Evolutionary conservation across 37 sponge, comb jelly and placozoan species (phyloP).

Genomic region (Geodia barretti): DNA sequence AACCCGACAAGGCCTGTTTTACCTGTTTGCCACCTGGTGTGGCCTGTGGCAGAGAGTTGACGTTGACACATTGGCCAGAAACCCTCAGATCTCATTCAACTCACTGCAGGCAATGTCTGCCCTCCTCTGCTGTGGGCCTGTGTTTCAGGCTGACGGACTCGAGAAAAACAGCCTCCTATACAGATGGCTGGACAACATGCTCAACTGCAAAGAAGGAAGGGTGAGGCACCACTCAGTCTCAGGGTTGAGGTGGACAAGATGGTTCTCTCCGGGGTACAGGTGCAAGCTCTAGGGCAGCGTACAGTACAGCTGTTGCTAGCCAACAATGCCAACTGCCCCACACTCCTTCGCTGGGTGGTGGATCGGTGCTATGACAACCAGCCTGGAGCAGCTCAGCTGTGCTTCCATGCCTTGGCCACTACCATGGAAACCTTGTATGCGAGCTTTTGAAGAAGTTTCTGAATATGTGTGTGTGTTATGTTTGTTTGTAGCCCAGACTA

Average conservation of each 20-base stretch:
- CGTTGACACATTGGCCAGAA: slow-evolving; percentile 5
- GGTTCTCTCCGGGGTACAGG: slow-evolving; percentile 18
- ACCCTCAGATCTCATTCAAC: slow-evolving; percentile 22
- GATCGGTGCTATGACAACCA: slow-evolving; percentile 73
- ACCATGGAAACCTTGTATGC: slow-evolving; percentile 65
- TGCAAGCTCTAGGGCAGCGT: slow-evolving; percentile 72
- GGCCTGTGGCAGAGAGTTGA: slow-evolving; percentile 35
- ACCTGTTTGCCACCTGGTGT: slow-evolving; percentile 77
- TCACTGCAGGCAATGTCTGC: slow-evolving; percentile 87
- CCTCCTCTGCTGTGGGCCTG: slow-evolving; percentile 85
- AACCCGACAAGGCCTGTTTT: slow-evolving; percentile 65
- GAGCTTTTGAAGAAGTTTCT: no score
- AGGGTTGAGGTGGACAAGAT: not conserved
- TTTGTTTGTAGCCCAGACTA: slow-evolving; percentile 74
- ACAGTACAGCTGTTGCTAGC: slow-evolving; percentile 81
- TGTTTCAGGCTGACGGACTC: slow-evolving; percentile 75
- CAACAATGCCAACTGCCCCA: slow-evolving; percentile 55
- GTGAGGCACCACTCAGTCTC: slow-evolving; percentile 14
- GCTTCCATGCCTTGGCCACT: slow-evolving; percentile 84
- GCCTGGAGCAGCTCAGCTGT: slow-evolving; percentile 56
- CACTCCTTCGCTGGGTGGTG: slow-evolving; percentile 82
- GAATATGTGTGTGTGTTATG: no score
- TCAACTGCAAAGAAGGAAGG: slow-evolving; percentile 57
- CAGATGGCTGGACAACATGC: slow-evolving; percentile 84
- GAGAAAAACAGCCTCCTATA: slow-evolving; percentile 67